These are phyloP conservation scores for Doryteuthis pealeii DNA, from an alignment of 1,140 invertebrate species.

Conservation along the genomic window DNA sequence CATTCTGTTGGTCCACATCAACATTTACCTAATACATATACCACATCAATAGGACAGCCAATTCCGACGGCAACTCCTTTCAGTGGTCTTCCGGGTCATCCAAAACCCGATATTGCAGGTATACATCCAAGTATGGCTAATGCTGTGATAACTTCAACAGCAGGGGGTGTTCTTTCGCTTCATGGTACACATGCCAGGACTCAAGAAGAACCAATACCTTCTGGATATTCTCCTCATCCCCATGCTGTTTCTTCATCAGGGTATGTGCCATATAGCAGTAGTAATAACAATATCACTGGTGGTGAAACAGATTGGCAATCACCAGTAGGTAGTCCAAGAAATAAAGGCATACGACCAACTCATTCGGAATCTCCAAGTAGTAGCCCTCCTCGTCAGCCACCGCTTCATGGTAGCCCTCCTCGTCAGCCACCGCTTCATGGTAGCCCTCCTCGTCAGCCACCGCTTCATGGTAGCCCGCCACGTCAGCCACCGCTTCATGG, in stretches of 20 bases:
- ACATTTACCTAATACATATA: constrained; percentile 11
- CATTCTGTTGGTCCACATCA: constrained; percentile 55
- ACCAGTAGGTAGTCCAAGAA: not conserved
- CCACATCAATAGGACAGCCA: not conserved
- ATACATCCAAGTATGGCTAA: constrained; percentile 10
- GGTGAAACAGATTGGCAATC: not conserved
- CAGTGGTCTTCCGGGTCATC: constrained; percentile 1
- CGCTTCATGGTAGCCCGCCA: not conserved
- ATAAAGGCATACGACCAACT: too few species aligned
- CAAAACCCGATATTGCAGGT: constrained; percentile 2
- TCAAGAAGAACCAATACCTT: constrained; percentile 6
- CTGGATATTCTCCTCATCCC: constrained; percentile 3
- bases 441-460: constrained; percentile 5
- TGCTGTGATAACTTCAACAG: constrained; percentile 7
- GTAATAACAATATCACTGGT: not conserved
- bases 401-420: constrained; percentile 10
- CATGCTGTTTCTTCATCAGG: constrained; percentile 1
- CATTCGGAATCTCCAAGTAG: too few species aligned
- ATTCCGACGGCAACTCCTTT: constrained; percentile 5
- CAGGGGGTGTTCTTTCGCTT: constrained; percentile 2
- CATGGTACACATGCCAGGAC: not conserved
- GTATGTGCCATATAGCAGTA: not conserved
- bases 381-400: not conserved
- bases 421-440: constrained; percentile 10
- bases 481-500: not conserved